Evolutionary conservation across 2,113 vertebrate species (phyloP).

Genomic region (Butorides virescens): DNA sequence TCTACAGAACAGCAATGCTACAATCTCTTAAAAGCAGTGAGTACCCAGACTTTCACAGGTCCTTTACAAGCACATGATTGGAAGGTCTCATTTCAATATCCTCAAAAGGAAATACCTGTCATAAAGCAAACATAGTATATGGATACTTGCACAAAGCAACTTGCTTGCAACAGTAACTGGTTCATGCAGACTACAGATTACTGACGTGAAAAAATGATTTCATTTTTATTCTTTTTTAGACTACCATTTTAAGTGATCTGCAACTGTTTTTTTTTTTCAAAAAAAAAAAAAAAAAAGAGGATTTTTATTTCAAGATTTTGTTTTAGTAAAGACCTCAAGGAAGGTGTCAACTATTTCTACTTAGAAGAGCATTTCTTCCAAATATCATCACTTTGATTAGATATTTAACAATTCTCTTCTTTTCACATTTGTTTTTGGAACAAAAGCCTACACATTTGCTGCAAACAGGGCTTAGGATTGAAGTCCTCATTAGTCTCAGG

Average conservation of each 20-base stretch:
- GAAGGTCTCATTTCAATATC: background rate
- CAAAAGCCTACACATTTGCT: background rate
- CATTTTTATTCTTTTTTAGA: background rate
- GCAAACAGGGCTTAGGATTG: background rate
- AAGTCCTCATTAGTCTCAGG: background rate
- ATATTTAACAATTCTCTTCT: background rate
- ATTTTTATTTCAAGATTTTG: background rate
- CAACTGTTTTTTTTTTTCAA: background rate
- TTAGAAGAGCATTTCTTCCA: background rate
- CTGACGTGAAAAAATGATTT: background rate
- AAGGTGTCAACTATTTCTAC: background rate
- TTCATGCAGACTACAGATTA: background rate
- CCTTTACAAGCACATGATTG: background rate
- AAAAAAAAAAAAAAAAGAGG: background rate
- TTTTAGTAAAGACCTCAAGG: background rate
- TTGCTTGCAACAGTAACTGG: background rate
- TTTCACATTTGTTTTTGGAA: background rate
- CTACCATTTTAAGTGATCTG: background rate
- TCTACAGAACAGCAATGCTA: background rate
- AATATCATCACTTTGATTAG: background rate
- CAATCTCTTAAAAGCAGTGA: background rate
- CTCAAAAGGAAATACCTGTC: background rate
- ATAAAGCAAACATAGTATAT: background rate
- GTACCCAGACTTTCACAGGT: background rate
- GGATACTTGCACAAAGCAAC: background rate